Conservation (phyloP, 2,888 invertebrate species). For the Dynastes tityus region DNA sequence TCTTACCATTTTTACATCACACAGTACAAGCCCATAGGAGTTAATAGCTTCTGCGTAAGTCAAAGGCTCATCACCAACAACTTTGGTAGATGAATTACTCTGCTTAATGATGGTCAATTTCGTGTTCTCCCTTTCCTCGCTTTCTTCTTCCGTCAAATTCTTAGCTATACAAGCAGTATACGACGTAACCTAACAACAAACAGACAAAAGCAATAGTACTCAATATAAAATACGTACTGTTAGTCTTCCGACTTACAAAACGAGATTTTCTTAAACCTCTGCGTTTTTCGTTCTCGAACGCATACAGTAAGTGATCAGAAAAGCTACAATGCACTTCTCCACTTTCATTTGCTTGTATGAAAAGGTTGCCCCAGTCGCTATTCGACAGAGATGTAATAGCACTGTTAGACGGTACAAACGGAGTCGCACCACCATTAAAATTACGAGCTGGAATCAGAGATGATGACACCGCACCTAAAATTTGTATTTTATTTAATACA, state of each 20-base stretch:
- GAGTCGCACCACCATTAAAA: constrained; percentile 64
- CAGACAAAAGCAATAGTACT: no score
- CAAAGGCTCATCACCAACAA: constrained; percentile 62
- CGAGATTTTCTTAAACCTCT: constrained; percentile 33
- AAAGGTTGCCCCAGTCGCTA: constrained; percentile 73
- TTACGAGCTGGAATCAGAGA: constrained; percentile 67
- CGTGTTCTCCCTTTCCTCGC: not conserved
- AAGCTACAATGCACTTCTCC: constrained; percentile 72
- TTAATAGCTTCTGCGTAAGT: constrained; percentile 70
- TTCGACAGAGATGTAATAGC: constrained; percentile 66
- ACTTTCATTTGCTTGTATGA: constrained; percentile 71
- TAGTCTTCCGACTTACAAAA: constrained; percentile 38
- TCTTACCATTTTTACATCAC: constrained; percentile 59
- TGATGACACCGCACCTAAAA: constrained; percentile 66
- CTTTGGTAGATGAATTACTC: not conserved
- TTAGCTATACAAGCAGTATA: constrained; percentile 46
- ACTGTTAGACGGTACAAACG: constrained; percentile 69
- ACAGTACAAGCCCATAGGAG: constrained; percentile 72
- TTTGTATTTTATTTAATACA: not conserved
- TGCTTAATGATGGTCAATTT: constrained; percentile 21
- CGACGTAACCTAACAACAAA: constrained; percentile 36
- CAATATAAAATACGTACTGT: no score
- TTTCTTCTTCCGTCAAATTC: constrained; percentile 15
- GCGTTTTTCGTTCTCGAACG: constrained; percentile 49
- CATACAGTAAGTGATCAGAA: constrained; percentile 54